phyloP scores from a whole-genome alignment of 2,888 invertebrate genomes.

The Elegia similella region DNA sequence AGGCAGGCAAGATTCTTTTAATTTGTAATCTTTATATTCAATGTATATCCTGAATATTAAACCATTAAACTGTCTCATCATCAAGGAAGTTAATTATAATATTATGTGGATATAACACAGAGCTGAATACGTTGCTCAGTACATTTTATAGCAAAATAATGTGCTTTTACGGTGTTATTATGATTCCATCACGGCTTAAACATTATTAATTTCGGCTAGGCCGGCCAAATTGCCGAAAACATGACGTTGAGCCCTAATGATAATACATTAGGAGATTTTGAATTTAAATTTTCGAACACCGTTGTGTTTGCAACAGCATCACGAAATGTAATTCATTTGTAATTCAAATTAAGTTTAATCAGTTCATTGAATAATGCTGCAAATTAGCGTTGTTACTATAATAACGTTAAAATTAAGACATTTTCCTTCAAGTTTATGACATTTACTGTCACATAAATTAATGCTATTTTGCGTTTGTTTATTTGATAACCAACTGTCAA shows the following conservation, averaged over 20 bases:
- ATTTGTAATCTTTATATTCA: too few species aligned
- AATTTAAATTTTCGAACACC: conserved; percentile 3
- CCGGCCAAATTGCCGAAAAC: conserved; percentile 1
- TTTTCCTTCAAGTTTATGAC: too few species aligned
- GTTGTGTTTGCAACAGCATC: not conserved
- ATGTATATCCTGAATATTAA: too few species aligned
- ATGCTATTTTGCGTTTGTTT: too few species aligned
- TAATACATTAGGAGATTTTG: not conserved
- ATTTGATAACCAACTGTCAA: too few species aligned
- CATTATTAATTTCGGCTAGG: conserved; percentile 45
- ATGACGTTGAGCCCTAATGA: conserved; percentile 2
- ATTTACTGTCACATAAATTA: too few species aligned
- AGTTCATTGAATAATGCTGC: not conserved
- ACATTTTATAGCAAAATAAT: conserved; percentile 42
- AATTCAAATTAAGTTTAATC: not conserved
- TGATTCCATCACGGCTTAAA: conserved; percentile 40
- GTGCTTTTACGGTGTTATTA: conserved; percentile 45
- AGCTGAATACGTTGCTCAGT: not conserved
- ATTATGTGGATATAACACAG: not conserved
- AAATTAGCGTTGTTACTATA: too few species aligned
- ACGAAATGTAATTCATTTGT: not conserved
- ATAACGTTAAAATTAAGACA: too few species aligned
- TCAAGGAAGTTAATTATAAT: not conserved
- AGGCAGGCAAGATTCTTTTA: too few species aligned
- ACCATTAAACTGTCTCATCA: too few species aligned